Conservation (phyloP, 2,888 invertebrate species). For the Phyto melanocephala region DNA sequence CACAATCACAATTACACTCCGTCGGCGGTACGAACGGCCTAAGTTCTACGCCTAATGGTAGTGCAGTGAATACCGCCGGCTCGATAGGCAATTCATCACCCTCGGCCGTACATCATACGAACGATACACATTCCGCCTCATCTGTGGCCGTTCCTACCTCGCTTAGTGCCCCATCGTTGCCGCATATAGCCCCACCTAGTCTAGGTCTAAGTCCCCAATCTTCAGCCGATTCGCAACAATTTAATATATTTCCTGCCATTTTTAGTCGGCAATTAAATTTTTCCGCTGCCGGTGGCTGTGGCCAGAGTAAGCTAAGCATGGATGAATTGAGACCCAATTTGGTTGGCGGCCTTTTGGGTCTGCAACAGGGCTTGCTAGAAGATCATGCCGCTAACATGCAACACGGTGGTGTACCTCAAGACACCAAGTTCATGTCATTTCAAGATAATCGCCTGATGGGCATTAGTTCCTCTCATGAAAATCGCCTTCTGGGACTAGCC, state of each 20-base stretch:
- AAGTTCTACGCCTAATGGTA: conserved; percentile 67
- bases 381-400: conserved; percentile 84
- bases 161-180: conserved; percentile 70
- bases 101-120: conserved; percentile 69
- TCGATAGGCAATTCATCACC: conserved; percentile 76
- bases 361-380: conserved; percentile 88
- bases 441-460: conserved; percentile 80
- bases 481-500: conserved; percentile 77
- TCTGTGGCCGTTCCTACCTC: conserved; percentile 69
- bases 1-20: conserved; percentile 64
- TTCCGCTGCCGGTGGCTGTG: conserved; percentile 82
- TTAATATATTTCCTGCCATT: conserved; percentile 94
- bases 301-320: conserved; percentile 88
- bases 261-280: conserved; percentile 94
- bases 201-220: conserved; percentile 78
- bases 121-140: conserved; percentile 67
- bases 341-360: conserved; percentile 87
- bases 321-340: conserved; percentile 91
- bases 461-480: conserved; percentile 77
- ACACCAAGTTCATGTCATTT: conserved; percentile 79
- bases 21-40: conserved; percentile 63
- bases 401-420: conserved; percentile 74
- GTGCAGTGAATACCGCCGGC: conserved; percentile 68
- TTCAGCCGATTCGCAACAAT: conserved; percentile 81
- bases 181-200: conserved; percentile 74